Evolutionary conservation across 2,888 invertebrate species (phyloP), one percentile per base, ranked within the genome.

Genomic region (Abrostola tripartita): DNA sequence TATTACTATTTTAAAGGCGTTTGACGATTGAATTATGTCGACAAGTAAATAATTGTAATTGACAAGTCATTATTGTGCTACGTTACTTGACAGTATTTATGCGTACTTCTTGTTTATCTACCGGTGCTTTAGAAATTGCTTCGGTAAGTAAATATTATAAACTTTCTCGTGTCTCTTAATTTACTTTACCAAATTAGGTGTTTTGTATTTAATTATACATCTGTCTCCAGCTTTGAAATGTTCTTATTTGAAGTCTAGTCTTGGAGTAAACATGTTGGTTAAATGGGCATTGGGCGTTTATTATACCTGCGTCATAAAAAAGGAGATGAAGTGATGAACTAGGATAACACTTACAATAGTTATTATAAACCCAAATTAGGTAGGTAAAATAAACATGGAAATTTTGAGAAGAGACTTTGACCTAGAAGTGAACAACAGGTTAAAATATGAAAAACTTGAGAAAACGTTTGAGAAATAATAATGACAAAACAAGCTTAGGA

Each of bases 121-220:
- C n/a, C 12, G 12, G 5, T 44, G 12, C 44, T 44, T 44, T 44
- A 54, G 44, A 54, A 54, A 37, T 42, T 53, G n/a, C 35, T 35
- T 37, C 37, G 10, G 35, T 8, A 24, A 24, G 24, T 24, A 50
- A 51, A 37, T 51, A 51, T 37, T 37, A 12, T 6, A 12, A 9
- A 54, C 44, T 44, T 54, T 44, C 44, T 37, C 12, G 37, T 2
- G 36, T 12, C 42, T 37, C 7, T 35, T 35, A 5, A 54, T 54
- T 42, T 42, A n/a, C 37, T 54, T 54, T 14, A 36, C 12, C 54
- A 12, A 37, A 37, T 44, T 14, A 44, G 5, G 42, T 54, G 54
- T 54, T 12, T 44, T 37, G 24, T n/a, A 24, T 42, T 35, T n/a
- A 44, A 54, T 54, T 53, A 42, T 35, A 53, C n/a, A 36, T 40